Conservation (phyloP, 2,797 vertebrate genomes). For the Coluber constrictor region DNA sequence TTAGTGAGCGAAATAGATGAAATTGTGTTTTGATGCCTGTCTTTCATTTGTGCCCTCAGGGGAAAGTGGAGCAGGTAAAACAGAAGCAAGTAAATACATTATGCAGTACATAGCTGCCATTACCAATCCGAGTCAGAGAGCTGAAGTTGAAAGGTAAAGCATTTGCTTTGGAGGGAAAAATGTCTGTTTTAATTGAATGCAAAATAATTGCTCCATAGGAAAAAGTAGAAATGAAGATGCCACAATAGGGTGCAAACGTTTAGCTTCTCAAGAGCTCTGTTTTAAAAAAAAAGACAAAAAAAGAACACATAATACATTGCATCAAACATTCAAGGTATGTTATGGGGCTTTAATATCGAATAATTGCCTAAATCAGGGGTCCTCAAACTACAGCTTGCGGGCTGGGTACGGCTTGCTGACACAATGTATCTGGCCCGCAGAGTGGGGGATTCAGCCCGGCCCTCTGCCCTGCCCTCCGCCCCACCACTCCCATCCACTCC, state of each 20-base stretch:
- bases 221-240: not conserved
- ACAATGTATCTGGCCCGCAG: too few species aligned
- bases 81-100: slow-evolving; percentile 98
- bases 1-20: not conserved
- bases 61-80: slow-evolving; percentile 97
- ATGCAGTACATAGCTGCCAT: slow-evolving; percentile 99
- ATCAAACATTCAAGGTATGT: not conserved
- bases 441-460: too few species aligned
- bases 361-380: not conserved
- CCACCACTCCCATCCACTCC: too few species aligned
- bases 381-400: too few species aligned
- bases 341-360: not conserved
- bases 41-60: slow-evolving; percentile 72
- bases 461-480: too few species aligned
- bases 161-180: not conserved
- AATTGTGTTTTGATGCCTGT: not conserved
- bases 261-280: not conserved
- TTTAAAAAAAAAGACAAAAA: not conserved
- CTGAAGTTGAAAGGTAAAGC: slow-evolving; percentile 93
- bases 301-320: not conserved
- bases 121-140: slow-evolving; percentile 95
- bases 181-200: not conserved
- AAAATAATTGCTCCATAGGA: not conserved
- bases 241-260: not conserved
- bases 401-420: too few species aligned